Evolutionary conservation across 2,113 vertebrate genomes (phyloP), one percentile per base, ranked within the genome.

Genomic region (Colaptes auratus): DNA sequence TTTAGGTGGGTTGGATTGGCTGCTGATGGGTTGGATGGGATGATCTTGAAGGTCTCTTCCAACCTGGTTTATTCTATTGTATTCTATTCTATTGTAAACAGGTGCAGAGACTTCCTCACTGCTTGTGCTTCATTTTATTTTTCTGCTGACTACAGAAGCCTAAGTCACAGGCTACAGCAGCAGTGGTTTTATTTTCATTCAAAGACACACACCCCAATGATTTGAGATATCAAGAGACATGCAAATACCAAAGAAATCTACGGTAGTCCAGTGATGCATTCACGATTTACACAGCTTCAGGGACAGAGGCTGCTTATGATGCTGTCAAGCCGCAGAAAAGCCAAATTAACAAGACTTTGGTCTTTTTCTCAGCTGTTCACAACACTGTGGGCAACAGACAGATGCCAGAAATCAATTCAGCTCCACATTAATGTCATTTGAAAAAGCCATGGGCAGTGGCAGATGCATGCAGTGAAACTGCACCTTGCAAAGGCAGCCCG

Each of bases 331-430:
- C 80, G 52, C 74, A 87, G 59, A 27, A 70, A 79, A 60, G 52
- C 63, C 52, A 93, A 95, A 92, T 70, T 87, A 93, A 65, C 4
- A 89, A 86, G 42, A 92, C 31, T 84, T 80, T 42, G 10, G 19
- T 27, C 8, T 64, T 94, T 69, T 85, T 56, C 33, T 95, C 3
- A 2, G 60, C 65, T 91, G 36, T 80, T 73, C 31, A 25, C 36
- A 89, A 60, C 1, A 12, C 69, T 91, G 59, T 82, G 67, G 78
- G 60, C 56, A 86, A 80, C 5, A 77, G 64, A 15, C 84, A 95
- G 82, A 88, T 92, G 82, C 61, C 72, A 91, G 52, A 76, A 92
- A 85, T 71, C 56, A 82, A 59, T 71, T 85, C 75, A 64, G 52
- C n/a, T 80, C 88, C 84, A 83, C 36, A 53, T 63, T 78, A 81